Base-by-base conservation (phyloP, 2,888 invertebrate species). In the Anoncus sp. region DNA sequence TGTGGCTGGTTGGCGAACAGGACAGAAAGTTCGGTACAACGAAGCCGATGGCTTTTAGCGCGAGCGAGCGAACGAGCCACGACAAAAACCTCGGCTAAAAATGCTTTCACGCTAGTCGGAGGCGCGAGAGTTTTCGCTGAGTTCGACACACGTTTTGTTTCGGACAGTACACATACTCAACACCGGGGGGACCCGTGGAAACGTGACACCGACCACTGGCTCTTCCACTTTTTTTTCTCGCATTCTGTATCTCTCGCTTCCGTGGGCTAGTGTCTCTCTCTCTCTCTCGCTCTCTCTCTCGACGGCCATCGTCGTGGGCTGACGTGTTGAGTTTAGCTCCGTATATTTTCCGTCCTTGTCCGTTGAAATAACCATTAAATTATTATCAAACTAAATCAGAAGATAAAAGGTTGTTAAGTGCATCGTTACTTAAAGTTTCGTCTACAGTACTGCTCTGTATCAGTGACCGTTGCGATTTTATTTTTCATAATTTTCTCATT, bases 131-230 rank as follows among this genome's bases (percentile, higher is more conserved):
- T 78, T 78, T 62, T 66, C 60, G 35, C 66, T 18, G 70, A 71
- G 78, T 78, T 78, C 74, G 78, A 69, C 77, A 74, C 74, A 71
- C 70, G 74, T 66, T 74, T n/a, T 74, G 74, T 74, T 74, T 70
- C 70, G 77, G 65, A 69, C 77, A 24, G 38, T 53, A 70, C 62
- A 35, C 57, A 40, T 9, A 31, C 47, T 20, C 12, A 38, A 38
- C 22, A 38, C 60, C n/a, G n/a, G n/a, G n/a, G 31, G 57, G 27
- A 53, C 9, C 16, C 63, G 43, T 35, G 14, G 53, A 47, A 60
- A 71, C 60, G 66, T 38, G 63, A 69, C 60, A 51, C 43, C 49
- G 35, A 47, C 27, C 47, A 49, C 59, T 55, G 38, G 40, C 43
- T 60, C 35, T 59, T 59, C 53, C 38, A 43, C 62, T 59, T 59